Percentiles rank a stretch among this genome's conserved stretches.
phyloP scores from a whole-genome alignment of 2,888 invertebrate genomes.

The Synergus gifuensis region DNA sequence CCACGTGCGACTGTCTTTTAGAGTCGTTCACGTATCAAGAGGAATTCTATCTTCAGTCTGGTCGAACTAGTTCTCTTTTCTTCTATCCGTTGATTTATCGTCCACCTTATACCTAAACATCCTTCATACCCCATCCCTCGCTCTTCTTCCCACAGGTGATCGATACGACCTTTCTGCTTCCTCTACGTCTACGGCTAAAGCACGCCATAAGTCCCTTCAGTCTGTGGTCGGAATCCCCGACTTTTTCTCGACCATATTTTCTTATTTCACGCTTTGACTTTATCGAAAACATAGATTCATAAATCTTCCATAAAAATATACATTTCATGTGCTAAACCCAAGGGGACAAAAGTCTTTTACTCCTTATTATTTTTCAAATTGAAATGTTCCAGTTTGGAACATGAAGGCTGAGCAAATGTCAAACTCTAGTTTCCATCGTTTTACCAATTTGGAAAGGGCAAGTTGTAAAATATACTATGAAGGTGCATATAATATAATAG shows the following conservation, averaged over 20 bases:
- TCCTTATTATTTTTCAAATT: neutral
- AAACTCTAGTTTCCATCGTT: neutral
- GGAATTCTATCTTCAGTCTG: conserved; percentile 29
- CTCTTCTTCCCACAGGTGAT: conserved; percentile 25
- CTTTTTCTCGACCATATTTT: conserved; percentile 61
- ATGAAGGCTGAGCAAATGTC: too few relatives aligned
- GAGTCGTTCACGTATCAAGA: conserved; percentile 11
- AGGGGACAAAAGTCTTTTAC: conserved; percentile 11
- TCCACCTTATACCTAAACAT: conserved; percentile 19
- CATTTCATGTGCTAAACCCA: conserved; percentile 14
- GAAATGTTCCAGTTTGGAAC: neutral
- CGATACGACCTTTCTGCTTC: conserved; percentile 35
- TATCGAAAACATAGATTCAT: conserved; percentile 35
- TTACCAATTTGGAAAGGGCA: neutral
- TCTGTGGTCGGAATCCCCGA: conserved; percentile 59
- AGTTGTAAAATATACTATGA: too few relatives aligned
- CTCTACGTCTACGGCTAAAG: conserved; percentile 22
- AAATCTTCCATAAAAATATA: conserved; percentile 16
- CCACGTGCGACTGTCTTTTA: conserved; percentile 1
- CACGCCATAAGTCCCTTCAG: conserved; percentile 26
- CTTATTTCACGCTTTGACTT: conserved; percentile 53
- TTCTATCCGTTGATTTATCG: conserved; percentile 42
- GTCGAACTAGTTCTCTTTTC: conserved; percentile 34
- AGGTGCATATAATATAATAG: too few relatives aligned
- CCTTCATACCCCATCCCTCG: conserved; percentile 11